Conservation (phyloP, 35 echinoderm and acorn worm genomes). For the Heliocidaris erythrogramma region DNA sequence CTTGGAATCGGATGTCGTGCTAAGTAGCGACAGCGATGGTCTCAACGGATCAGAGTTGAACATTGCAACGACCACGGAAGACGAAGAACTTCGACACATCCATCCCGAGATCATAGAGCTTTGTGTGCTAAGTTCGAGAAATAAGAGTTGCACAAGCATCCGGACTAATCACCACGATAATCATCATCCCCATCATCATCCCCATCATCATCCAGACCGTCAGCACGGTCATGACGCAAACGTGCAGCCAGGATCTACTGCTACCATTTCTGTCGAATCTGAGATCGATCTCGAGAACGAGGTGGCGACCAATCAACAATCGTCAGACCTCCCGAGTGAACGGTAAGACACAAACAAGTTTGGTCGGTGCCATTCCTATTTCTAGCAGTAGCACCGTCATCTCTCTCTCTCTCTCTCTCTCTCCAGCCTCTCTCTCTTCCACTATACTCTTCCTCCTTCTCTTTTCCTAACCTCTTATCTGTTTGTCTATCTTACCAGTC, state of each 20-base stretch:
- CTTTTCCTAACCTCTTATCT: too few relatives aligned
- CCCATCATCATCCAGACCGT: neutral
- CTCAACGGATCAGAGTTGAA: constrained; percentile 39
- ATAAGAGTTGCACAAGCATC: neutral
- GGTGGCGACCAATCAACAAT: neutral
- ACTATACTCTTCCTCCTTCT: too few relatives aligned
- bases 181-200: neutral
- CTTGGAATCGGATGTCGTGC: neutral
- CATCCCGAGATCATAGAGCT: constrained; percentile 39
- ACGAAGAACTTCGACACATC: constrained; percentile 16
- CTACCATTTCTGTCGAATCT: neutral
- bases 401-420: too few relatives aligned
- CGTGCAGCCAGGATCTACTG: neutral
- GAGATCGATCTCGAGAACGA: neutral
- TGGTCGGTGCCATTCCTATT: too few relatives aligned
- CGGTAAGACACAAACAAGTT: neutral
- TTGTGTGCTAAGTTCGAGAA: neutral
- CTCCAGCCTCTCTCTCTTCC: too few relatives aligned
- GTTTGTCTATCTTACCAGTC: too few relatives aligned
- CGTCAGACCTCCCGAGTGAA: neutral
- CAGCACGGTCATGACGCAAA: neutral
- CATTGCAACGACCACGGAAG: constrained; percentile 42
- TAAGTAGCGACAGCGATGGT: constrained; percentile 22
- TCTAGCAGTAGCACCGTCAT: too few relatives aligned
- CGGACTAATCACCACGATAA: neutral